Evolutionary conservation across 2,888 invertebrate species (phyloP), one percentile per base, ranked within the genome.

Genomic region (Andrena chrysosceles): DNA sequence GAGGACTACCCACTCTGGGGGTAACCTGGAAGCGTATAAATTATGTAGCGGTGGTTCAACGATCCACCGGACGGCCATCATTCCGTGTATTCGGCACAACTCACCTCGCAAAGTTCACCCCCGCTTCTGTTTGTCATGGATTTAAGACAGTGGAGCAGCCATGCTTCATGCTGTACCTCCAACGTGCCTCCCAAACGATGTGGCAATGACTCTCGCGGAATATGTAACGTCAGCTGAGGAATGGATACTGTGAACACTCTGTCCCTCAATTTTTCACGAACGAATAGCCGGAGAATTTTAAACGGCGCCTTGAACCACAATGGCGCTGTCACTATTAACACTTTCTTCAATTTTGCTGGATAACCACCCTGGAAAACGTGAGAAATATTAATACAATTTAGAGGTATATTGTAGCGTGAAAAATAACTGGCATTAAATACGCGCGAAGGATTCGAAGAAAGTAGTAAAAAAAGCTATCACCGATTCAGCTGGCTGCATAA

Each of bases 271-370:
- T 99, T 99, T 95, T 99, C 99, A 84, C 98, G 96, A 77, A 99
- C 98, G 95, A 99, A 99, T 90, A 99, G 95, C 73, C 99, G 96
- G 72, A 99, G 95, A 92, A 99, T 98, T 93, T 98, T 98, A 95
- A 99, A 99, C 0, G 99, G 99, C 80, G 99, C 99, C 95, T 98
- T 99, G 95, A 99, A 99, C 99, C 99, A 99, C 93, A 99, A 95
- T 72, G 99, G 99, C 66, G 99, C 99, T 84, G 99, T 99, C 90
- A 98, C 99, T 93, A 99, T 99, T 84, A 99, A 95, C 87, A 99
- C 99, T 95, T 99, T 99, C 95, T 99, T 99, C 93, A 99, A 95
- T 92, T 99, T 97, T 35, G 99, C 99, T 89, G 99, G 99, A 95
- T 99, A 99, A 72, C 98, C 98, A 90, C 99, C 99, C 99, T 99